Conservation (phyloP, 1,140 invertebrate species). For the Drosophila eugracilis region DNA sequence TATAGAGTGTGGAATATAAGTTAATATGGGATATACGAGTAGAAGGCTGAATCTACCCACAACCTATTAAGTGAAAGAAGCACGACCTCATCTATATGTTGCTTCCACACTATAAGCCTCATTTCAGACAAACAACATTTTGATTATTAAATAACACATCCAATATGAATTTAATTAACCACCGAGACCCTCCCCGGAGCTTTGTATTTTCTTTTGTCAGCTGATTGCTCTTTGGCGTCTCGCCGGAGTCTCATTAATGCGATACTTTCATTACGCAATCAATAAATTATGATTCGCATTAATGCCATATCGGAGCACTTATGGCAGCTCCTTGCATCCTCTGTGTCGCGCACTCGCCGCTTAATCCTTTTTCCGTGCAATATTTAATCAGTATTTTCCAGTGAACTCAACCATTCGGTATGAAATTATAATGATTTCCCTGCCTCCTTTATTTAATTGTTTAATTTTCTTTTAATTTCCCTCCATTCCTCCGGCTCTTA, state of each 20-base stretch:
- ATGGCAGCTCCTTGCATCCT: slow-evolving; percentile 18
- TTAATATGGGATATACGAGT: too few relatives aligned
- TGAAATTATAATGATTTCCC: slow-evolving; percentile 44
- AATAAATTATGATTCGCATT: slow-evolving; percentile 48
- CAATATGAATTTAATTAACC: slow-evolving; percentile 19
- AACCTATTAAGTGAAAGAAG: too few relatives aligned
- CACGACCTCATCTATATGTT: too few relatives aligned
- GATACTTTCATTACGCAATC: slow-evolving; percentile 24
- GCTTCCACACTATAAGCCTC: neutral
- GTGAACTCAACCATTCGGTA: slow-evolving; percentile 24
- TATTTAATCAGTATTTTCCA: slow-evolving; percentile 47
- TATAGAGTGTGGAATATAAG: too few relatives aligned
- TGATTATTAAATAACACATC: neutral
- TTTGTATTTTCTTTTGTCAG: neutral
- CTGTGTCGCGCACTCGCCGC: neutral
- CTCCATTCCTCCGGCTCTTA: slow-evolving; percentile 5
- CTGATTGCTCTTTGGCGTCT: neutral
- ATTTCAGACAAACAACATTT: neutral
- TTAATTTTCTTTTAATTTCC: slow-evolving; percentile 72
- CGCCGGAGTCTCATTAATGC: slow-evolving; percentile 30
- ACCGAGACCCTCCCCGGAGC: neutral
- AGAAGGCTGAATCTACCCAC: too few relatives aligned
- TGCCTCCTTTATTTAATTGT: slow-evolving; percentile 64
- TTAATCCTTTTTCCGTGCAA: slow-evolving; percentile 24
- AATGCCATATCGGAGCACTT: slow-evolving; percentile 26